A percentile compares a stretch with the other conserved stretches of the same genome.
Evolutionary conservation across 2,113 vertebrate species (phyloP).

Genomic region (Lophochroa leadbeateri): DNA sequence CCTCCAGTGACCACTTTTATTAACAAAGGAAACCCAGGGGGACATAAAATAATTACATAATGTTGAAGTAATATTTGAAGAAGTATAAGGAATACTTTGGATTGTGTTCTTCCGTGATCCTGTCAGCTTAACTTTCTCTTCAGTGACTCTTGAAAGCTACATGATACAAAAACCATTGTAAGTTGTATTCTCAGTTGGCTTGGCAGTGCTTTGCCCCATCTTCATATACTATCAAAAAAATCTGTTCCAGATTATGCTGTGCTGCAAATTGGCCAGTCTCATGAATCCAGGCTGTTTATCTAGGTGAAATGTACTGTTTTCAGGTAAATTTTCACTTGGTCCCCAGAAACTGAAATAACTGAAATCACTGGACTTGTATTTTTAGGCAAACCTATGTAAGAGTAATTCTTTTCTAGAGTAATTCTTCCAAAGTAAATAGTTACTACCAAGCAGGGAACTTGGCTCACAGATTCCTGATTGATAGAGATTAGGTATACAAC

Average conservation of each 20-base stretch:
- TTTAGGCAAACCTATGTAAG: neutral
- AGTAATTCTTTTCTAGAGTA: neutral
- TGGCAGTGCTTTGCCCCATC: neutral
- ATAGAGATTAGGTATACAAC: neutral
- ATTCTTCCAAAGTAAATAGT: neutral
- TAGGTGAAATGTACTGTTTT: neutral
- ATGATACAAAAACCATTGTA: neutral
- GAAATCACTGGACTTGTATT: neutral
- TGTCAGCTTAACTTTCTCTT: neutral
- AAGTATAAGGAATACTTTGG: neutral
- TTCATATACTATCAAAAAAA: neutral
- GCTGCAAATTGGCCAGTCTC: neutral
- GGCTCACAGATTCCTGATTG: neutral
- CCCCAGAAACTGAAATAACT: neutral
- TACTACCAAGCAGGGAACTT: neutral
- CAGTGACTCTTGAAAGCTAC: neutral
- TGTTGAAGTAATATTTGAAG: neutral
- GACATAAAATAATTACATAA: neutral
- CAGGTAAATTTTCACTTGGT: neutral
- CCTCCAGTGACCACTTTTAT: neutral
- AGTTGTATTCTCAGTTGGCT: neutral
- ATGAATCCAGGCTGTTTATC: neutral
- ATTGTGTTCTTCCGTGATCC: neutral
- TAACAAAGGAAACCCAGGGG: neutral
- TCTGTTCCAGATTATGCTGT: neutral